Conservation (phyloP, 2,113 vertebrate genomes). For the Ia io region DNA sequence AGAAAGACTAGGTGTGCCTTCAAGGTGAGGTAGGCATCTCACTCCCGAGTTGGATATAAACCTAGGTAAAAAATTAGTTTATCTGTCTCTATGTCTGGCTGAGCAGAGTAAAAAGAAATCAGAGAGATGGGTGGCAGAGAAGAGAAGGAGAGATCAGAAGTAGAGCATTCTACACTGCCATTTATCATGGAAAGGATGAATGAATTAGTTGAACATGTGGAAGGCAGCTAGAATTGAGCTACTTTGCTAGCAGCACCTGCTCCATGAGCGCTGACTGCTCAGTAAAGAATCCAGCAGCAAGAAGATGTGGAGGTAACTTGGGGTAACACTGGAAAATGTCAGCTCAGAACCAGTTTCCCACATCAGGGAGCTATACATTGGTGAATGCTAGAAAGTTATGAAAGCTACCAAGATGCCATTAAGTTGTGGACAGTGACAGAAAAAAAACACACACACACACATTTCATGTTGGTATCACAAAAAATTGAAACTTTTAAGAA, state of each 20-base stretch:
- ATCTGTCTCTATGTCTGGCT: neutral
- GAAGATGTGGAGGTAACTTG: neutral
- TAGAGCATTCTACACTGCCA: neutral
- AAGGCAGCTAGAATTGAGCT: neutral
- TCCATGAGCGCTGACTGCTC: neutral
- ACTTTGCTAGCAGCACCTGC: neutral
- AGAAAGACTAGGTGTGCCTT: neutral
- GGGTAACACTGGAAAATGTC: neutral
- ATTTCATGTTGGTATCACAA: constrained; percentile 28
- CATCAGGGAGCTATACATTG: neutral
- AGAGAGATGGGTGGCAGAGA: neutral
- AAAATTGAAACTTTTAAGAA: constrained; percentile 24
- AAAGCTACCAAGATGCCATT: constrained; percentile 1
- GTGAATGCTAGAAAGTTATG: neutral
- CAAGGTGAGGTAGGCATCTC: neutral
- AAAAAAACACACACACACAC: neutral
- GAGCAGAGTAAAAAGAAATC: constrained; percentile 9
- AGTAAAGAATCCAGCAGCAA: constrained; percentile 9
- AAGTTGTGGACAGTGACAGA: neutral
- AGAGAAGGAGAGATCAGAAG: neutral
- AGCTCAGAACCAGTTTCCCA: constrained; percentile 15
- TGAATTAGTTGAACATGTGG: neutral
- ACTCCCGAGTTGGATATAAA: neutral
- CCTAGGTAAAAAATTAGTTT: neutral
- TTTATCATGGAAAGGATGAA: neutral